Evolutionary conservation across 1,140 invertebrate species (phyloP).

Genomic region (Ceratitis capitata): DNA sequence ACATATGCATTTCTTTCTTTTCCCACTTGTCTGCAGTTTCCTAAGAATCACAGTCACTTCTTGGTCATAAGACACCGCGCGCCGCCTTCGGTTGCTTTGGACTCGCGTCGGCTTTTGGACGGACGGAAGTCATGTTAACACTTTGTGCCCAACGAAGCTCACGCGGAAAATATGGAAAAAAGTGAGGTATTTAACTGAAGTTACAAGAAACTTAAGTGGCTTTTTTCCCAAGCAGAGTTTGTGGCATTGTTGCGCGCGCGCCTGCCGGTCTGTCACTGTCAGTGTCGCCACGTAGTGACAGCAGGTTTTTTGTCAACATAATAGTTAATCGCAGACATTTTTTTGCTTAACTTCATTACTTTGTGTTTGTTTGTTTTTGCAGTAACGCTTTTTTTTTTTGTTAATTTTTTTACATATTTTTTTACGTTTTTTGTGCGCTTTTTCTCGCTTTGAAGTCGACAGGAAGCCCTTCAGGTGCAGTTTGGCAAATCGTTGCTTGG

Average conservation of each 20-base stretch:
- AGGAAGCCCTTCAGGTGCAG: constrained; percentile 19
- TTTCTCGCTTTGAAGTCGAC: constrained; percentile 7
- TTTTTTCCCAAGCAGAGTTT: neutral
- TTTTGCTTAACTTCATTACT: neutral
- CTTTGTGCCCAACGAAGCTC: neutral
- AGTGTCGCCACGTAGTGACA: neutral
- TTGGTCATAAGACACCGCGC: constrained; percentile 28
- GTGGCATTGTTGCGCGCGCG: neutral
- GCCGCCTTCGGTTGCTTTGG: too few species aligned
- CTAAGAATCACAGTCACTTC: neutral
- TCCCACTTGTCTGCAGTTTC: neutral
- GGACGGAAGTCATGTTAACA: constrained; percentile 7
- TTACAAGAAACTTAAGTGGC: neutral
- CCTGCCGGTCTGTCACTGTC: neutral
- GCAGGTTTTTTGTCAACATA: neutral
- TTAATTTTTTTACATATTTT: neutral
- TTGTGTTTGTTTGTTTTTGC: constrained; percentile 1
- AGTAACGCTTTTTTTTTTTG: neutral
- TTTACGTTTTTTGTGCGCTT: neutral
- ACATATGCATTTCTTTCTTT: neutral
- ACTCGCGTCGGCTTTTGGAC: neutral
- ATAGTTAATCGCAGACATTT: neutral
- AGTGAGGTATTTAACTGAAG: neutral
- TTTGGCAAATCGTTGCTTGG: neutral
- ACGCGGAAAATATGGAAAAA: neutral